Base-by-base conservation (phyloP, 1,140 invertebrate species). In the Rhopalosiphum maidis region DNA sequence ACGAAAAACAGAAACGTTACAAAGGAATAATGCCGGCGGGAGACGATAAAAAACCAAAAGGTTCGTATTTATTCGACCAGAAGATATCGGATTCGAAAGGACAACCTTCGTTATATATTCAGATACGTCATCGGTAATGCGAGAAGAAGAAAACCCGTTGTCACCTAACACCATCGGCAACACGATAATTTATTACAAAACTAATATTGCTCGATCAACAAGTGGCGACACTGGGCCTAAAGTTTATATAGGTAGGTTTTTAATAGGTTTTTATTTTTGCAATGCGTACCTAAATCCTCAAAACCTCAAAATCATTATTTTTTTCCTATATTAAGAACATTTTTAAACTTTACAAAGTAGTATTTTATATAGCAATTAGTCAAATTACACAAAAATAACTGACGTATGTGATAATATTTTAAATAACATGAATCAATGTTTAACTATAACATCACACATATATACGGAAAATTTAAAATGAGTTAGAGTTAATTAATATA, bases 81-180 rank as follows among this genome's bases (percentile, higher is more conserved):
- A 93, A 93, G 91, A 93, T 54, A 93, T 93, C 35, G 91, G 23
- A 86, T 93, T 93, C 82, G 77, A 93, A 86, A 41, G 77, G 46
- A 92, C 91, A 85, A 85, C 91, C 77, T 83, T 93, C 77, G 48
- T 93, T 41, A 54, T 55, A 86, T n/a, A 83, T 83, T 51, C n/a
- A 83, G 46, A 93, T 55, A 54, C 46, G 9, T 82, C 22, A 46
- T 25, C 18, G 43, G 91, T 93, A 93, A 93, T 37, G 48, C 46
- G 91, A 93, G 91, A 93, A 93, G 46, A 93, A 22, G 48, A 93
- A 93, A 93, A 93, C 91, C 35, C 41, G 91, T 54, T 93, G 82
- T 85, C 82, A 93, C 91, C 91, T 25, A 93, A 93, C 91, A 93
- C 91, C 91, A 35, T 54, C 68, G 68, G 46, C 46, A 30, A 93